Evolutionary conservation across 2,113 vertebrate species (phyloP).

Genomic region (Phrynosoma platyrhinos): DNA sequence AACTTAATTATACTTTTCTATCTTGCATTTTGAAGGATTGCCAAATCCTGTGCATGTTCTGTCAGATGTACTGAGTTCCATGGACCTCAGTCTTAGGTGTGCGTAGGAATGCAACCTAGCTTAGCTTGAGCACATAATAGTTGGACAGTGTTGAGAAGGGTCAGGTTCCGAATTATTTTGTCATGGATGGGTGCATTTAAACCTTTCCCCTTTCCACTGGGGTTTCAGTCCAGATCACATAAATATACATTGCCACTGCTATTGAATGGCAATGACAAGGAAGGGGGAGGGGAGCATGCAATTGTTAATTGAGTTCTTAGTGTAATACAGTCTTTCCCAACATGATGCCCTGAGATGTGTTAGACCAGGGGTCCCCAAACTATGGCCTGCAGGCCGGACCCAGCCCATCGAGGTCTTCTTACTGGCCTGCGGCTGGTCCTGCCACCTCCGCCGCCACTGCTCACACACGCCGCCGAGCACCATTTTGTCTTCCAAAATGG

Average conservation of each 20-base stretch:
- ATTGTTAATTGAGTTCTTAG: neutral
- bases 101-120: neutral
- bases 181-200: neutral
- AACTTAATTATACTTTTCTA: neutral
- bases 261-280: neutral
- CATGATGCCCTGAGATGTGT: neutral
- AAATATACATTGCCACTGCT: neutral
- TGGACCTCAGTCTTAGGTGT: neutral
- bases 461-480: too few relatives aligned
- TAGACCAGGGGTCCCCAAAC: too few relatives aligned
- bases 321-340: neutral
- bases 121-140: neutral
- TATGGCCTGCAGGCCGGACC: too few relatives aligned
- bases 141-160: neutral
- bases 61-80: slow-evolving; percentile 37
- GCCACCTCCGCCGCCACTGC: too few relatives aligned
- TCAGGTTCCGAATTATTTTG: neutral
- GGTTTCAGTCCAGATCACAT: neutral
- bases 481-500: too few relatives aligned
- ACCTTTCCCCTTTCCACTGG: neutral
- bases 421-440: too few relatives aligned
- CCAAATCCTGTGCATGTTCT: neutral
- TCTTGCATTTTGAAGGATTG: slow-evolving; percentile 2
- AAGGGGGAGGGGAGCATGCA: too few relatives aligned
- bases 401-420: too few relatives aligned